Evolutionary conservation across 1,140 invertebrate genomes (phyloP), one percentile per base, ranked within the genome.

Genomic region (Hyles vespertilio): DNA sequence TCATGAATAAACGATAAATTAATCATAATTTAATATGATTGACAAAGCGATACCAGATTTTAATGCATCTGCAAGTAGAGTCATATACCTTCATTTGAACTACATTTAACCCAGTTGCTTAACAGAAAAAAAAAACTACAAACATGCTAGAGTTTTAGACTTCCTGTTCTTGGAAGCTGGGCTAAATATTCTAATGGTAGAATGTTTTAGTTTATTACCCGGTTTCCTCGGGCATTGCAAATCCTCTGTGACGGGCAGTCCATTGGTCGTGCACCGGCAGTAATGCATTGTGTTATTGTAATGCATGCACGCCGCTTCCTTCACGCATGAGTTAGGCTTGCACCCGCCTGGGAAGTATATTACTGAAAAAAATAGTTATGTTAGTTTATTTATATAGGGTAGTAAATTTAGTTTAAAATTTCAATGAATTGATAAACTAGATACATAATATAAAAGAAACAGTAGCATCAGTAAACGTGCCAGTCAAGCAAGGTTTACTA

Each of bases 251-350:
- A 93, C 91, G 2, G 89, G 85, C 8, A 90, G 90, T 4, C 81
- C 89, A 66, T 93, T 93, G 56, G 93, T 91, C 4, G 93, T 92
- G 77, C 93, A 94, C 3, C 94, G 79, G 67, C 93, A 94, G 32
- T 87, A 91, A 55, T 92, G 91, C 2, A 84, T 88, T 4, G 88
- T 89, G 54, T 90, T 86, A 58, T 87, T 72, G 57, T 89, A 79
- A 9, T 82, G 88, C 22, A 81, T 67, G 67, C 93, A 94, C 0
- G 93, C 93, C 0, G 92, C 92, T 56, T 94, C 84, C 36, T 67
- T 71, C 3, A 91, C 92, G 66, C 93, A 94, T 43, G 92, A 91
- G 3, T 85, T 83, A 2, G 83, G 87, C 55, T 78, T 69, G 64
- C 91, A 92, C 32, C 74, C 69, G 3, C 91, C 91, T 8, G 72